Evolutionary conservation across 2,113 vertebrate genomes (phyloP), one percentile per base, ranked within the genome.

Genomic region (Mixornis gularis): DNA sequence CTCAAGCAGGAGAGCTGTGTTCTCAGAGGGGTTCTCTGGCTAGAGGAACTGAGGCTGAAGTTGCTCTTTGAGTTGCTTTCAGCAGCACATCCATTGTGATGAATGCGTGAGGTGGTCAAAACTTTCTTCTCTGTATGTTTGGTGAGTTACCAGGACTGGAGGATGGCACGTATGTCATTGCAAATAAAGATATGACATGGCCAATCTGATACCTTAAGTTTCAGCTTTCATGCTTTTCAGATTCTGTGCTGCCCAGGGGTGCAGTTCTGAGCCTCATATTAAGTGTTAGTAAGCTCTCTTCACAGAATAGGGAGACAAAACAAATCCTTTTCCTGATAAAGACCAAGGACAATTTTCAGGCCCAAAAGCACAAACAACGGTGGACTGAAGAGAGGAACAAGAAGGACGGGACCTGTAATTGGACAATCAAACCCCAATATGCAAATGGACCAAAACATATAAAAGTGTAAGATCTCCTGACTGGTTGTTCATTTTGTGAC

Each of bases 401-500:
- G 13, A 56, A 24, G 20, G 55, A 34, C 34, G 21, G 21, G 21
- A 24, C n/a, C 55, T 34, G 32, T 24, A 34, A 34, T 7, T 58
- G 20, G 21, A 16, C 32, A 58, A 34, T 58, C 15, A 56, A 56
- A 56, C 13, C 32, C 55, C n/a, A 56, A 15, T 56, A 24, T 56
- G 21, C 13, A 58, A 58, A 24, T 16, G 2, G 13, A 34, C 55
- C 13, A 58, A 34, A 58, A 10, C n/a, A 16, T 34, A 24, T 15
- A 24, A 58, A 58, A 24, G 2, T 24, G 9, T 10, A 7, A 58
- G n/a, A 24, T 6, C 14, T 24, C 4, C 2, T 34, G n/a, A 25
- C n/a, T 1, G 0, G 21, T 7, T 9, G 7, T 1, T 4, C 21
- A 16, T 58, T 58, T 24, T 58, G n/a, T 58, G 55, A 25, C n/a